Conservation (phyloP, 2,888 invertebrate species). For the Harpalus rubripes region DNA sequence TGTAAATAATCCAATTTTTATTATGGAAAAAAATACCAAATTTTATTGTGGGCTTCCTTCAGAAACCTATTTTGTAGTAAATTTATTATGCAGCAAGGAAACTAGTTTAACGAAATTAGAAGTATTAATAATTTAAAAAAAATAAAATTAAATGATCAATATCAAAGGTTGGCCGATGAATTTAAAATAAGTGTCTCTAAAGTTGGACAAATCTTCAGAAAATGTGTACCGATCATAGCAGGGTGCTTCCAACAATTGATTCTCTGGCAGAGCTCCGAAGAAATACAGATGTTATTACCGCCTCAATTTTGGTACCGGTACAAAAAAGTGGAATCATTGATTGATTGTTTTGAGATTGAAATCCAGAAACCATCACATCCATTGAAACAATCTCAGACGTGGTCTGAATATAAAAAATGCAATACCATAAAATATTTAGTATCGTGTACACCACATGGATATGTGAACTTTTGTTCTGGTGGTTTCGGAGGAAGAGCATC, state of each 20-base stretch:
- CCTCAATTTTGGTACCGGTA: slow-evolving; percentile 67
- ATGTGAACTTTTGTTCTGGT: slow-evolving; percentile 70
- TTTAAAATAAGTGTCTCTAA: no score
- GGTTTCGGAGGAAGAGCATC: slow-evolving; percentile 70
- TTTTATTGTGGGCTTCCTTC: no score
- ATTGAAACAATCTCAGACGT: slow-evolving; percentile 70
- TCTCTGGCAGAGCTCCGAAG: no score
- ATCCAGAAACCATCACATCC: slow-evolving; percentile 71
- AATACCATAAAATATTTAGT: slow-evolving; percentile 72
- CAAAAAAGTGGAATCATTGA: slow-evolving; percentile 69
- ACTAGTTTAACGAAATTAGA: no score
- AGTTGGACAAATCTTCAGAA: no score
- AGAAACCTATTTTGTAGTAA: no score
- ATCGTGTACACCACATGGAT: slow-evolving; percentile 70
- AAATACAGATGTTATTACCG: no score
- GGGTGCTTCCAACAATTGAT: no score
- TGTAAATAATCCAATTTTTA: background rate
- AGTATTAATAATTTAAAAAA: no score
- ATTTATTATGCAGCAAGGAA: no score
- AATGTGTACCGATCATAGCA: background rate
- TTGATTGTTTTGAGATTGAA: slow-evolving; percentile 71
- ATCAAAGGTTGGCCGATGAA: no score
- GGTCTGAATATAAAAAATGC: slow-evolving; percentile 72
- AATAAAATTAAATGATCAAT: no score
- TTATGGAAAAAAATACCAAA: background rate